A percentile compares a stretch with the other conserved stretches of the same genome.
Evolutionary conservation across 2,113 vertebrate species (phyloP).

Genomic region (Eretmochelys imbricata): DNA sequence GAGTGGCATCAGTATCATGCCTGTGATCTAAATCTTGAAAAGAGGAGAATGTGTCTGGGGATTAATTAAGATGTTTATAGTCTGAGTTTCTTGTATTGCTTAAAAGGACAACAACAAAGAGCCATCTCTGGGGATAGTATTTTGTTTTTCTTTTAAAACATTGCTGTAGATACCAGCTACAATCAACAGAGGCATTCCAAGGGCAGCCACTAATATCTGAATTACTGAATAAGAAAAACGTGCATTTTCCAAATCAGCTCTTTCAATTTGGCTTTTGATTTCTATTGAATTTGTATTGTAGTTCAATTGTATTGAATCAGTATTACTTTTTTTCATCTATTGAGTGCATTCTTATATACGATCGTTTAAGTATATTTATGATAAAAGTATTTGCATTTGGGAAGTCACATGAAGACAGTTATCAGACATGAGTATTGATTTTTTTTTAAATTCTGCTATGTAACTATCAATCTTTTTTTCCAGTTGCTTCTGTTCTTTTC

Average conservation of each 20-base stretch:
- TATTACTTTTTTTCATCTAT: neutral
- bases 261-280: neutral
- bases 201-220: neutral
- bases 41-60: neutral
- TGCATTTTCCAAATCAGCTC: neutral
- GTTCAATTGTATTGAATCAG: neutral
- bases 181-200: neutral
- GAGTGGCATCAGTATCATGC: neutral
- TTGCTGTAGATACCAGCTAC: neutral
- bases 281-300: neutral
- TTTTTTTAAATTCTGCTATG: neutral
- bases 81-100: neutral
- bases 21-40: neutral
- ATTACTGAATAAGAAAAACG: neutral
- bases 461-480: neutral
- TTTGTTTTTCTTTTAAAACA: neutral
- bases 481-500: neutral
- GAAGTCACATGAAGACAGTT: neutral
- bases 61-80: slow-evolving; percentile 1
- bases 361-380: neutral
- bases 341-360: neutral
- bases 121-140: neutral
- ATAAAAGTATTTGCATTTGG: neutral
- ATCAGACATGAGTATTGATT: neutral
- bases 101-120: neutral